Conservation (phyloP, 2,888 invertebrate species). For the Salticus scenicus region DNA sequence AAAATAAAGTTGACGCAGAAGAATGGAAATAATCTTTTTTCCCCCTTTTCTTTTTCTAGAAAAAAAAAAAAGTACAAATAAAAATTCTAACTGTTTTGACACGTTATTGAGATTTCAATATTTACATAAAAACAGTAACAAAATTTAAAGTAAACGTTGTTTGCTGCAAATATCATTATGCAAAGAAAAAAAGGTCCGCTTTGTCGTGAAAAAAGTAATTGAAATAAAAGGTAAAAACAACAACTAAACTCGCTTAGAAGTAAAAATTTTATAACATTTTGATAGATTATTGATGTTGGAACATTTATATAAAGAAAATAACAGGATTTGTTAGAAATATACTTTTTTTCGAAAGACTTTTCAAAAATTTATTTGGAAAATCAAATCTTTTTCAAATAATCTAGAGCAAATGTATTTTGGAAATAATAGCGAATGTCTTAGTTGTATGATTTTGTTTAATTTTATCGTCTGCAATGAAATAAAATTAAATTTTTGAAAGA, state of each 20-base stretch:
- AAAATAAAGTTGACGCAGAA: slow-evolving; percentile 4
- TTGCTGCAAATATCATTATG: background rate
- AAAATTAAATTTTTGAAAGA: background rate
- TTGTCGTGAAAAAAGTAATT: background rate
- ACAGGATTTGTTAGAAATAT: background rate
- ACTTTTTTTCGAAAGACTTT: background rate
- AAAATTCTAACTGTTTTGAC: slow-evolving; percentile 10
- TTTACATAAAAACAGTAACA: background rate
- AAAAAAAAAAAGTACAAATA: no score
- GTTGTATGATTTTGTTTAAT: background rate
- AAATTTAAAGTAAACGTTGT: slow-evolving; percentile 3
- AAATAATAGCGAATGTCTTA: background rate
- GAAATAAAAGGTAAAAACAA: background rate
- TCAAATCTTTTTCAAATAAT: background rate
- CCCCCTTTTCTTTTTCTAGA: no score
- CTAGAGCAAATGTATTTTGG: background rate
- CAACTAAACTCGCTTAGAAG: background rate
- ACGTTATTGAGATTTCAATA: slow-evolving; percentile 11
- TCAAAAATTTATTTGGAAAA: background rate
- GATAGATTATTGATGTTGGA: background rate
- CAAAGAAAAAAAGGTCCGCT: no score
- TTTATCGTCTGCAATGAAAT: background rate
- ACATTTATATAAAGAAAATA: background rate
- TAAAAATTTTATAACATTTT: background rate
- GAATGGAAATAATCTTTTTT: background rate